Percentiles rank a stretch among this genome's conserved stretches.
phyloP scores from a whole-genome alignment of 2,797 vertebrate species.

The Chelidonichthys spinosus region DNA sequence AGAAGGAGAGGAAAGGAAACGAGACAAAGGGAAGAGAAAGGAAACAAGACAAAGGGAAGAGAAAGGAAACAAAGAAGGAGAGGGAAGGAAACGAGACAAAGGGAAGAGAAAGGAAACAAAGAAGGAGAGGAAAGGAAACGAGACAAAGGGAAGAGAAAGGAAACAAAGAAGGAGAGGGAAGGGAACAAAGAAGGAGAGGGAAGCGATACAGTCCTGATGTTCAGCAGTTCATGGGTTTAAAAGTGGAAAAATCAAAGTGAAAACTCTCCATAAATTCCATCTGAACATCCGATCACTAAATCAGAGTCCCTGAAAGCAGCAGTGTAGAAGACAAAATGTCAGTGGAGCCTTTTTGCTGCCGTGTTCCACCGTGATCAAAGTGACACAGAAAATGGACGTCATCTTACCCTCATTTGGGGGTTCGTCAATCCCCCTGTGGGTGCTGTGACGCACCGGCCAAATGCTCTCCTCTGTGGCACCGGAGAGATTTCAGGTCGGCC shows the following conservation, averaged over 20 bases:
- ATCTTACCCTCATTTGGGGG: constrained; percentile 53
- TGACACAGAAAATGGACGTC: constrained; percentile 44
- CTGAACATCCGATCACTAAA: constrained; percentile 13
- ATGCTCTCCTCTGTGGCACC: constrained; percentile 38
- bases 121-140: not conserved
- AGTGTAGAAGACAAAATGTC: constrained; percentile 39
- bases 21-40: no score
- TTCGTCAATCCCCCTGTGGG: constrained; percentile 40
- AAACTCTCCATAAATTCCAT: constrained; percentile 8
- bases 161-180: not conserved
- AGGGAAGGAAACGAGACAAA: not conserved
- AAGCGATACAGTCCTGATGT: not conserved
- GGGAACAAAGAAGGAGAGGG: not conserved
- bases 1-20: not conserved
- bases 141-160: not conserved
- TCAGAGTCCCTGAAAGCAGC: constrained; percentile 8
- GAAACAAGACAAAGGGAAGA: not conserved
- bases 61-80: not conserved
- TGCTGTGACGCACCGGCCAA: constrained; percentile 37
- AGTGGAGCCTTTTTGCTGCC: constrained; percentile 25
- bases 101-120: not conserved
- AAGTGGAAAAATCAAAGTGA: constrained; percentile 11
- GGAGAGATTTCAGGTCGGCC: constrained; percentile 41
- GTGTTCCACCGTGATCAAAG: constrained; percentile 31
- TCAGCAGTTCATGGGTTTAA: constrained; percentile 8